Evolutionary conservation across 2,797 vertebrate genomes (phyloP).

Genomic region (Eulemur albifrons): DNA sequence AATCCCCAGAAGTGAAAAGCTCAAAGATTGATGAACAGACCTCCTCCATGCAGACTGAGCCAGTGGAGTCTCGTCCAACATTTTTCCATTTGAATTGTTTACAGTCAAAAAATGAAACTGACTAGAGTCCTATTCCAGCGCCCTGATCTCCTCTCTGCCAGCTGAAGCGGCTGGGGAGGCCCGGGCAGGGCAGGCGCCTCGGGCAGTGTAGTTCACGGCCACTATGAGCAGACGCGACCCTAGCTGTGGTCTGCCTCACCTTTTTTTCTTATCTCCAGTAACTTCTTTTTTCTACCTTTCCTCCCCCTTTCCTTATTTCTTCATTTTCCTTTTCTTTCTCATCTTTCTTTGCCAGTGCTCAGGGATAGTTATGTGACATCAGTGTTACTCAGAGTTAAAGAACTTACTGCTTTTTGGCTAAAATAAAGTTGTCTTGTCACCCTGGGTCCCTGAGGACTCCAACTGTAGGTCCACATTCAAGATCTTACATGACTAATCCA

Average conservation of each 20-base stretch:
- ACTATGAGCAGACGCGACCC: fast-evolving
- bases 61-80: background rate
- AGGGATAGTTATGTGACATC: background rate
- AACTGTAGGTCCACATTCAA: background rate
- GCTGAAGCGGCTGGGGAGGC: background rate
- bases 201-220: background rate
- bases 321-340: background rate
- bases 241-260: fast-evolving
- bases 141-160: background rate
- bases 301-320: background rate
- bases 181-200: fast-evolving
- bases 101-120: background rate
- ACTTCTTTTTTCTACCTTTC: background rate
- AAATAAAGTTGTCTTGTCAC: background rate
- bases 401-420: background rate
- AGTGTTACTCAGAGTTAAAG: background rate
- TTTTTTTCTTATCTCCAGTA: background rate
- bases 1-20: conserved; percentile 46
- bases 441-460: background rate
- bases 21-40: conserved; percentile 21
- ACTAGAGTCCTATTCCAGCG: background rate
- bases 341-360: background rate
- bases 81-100: conserved; percentile 32
- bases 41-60: background rate
- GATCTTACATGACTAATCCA: background rate